A percentile compares a stretch with the other conserved stretches of the same genome.
Evolutionary conservation across 2,113 vertebrate genomes (phyloP).

Genomic region (Zosterops lateralis): DNA sequence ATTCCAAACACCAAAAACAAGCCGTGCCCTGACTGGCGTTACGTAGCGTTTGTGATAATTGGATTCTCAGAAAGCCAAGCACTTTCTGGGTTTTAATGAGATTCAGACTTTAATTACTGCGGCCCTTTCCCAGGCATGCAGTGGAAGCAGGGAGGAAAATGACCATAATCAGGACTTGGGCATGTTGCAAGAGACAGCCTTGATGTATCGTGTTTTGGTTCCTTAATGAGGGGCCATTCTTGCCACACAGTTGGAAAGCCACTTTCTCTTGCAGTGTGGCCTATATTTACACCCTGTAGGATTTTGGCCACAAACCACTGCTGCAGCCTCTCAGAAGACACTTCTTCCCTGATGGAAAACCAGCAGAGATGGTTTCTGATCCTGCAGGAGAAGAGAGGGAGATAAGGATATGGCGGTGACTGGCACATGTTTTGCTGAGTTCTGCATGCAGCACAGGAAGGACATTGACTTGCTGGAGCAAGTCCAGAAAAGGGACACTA

Average conservation of each 20-base stretch:
- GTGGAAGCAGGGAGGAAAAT: slow-evolving; percentile 41
- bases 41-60: slow-evolving; percentile 54
- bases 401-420: fast-evolving
- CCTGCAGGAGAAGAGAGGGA: neutral
- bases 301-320: neutral
- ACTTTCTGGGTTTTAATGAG: slow-evolving; percentile 60
- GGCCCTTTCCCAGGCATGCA: slow-evolving; percentile 56
- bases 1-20: slow-evolving; percentile 38
- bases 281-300: neutral
- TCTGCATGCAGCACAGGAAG: neutral
- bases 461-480: neutral
- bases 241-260: slow-evolving; percentile 13
- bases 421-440: neutral
- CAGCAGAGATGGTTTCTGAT: neutral
- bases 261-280: neutral
- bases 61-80: slow-evolving; percentile 64
- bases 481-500: neutral
- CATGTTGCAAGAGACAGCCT: slow-evolving; percentile 21
- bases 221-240: slow-evolving; percentile 45
- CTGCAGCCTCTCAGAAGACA: neutral
- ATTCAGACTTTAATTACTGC: slow-evolving; percentile 62
- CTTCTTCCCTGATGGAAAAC: neutral
- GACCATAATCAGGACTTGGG: slow-evolving; percentile 43
- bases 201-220: neutral
- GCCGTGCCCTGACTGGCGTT: slow-evolving; percentile 33